phyloP scores from a whole-genome alignment of 1,140 invertebrate genomes.

The Onthophagus taurus region DNA sequence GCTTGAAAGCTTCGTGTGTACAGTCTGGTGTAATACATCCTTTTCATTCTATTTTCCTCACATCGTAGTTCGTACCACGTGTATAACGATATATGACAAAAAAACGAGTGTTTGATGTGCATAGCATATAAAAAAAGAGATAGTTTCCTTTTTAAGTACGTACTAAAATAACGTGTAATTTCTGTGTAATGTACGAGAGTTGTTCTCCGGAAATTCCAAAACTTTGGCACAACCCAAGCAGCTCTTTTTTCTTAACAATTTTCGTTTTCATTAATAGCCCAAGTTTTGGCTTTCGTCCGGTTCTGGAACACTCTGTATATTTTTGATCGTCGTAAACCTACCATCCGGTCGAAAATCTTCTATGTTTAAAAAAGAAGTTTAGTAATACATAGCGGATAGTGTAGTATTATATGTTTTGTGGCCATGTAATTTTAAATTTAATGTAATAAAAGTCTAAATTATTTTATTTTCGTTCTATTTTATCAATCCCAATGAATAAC shows the following conservation, averaged over 20 bases:
- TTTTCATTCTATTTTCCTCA: conserved; percentile 13
- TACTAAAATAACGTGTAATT: too few species aligned
- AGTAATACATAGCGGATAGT: conserved; percentile 22
- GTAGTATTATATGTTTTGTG: conserved; percentile 39
- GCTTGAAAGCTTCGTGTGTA: conserved; percentile 17
- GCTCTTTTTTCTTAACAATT: too few species aligned
- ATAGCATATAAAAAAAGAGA: too few species aligned
- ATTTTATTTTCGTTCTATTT: too few species aligned
- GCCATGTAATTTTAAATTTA: conserved; percentile 41
- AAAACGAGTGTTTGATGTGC: conserved; percentile 25
- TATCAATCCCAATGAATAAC: too few species aligned
- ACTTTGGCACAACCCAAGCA: too few species aligned
- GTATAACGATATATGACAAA: conserved; percentile 13
- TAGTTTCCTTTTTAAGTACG: too few species aligned
- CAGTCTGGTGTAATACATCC: conserved; percentile 18
- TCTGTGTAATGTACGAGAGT: neutral
- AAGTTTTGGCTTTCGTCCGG: too few species aligned
- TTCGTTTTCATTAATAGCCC: too few species aligned
- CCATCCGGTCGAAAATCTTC: neutral
- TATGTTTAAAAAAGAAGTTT: too few species aligned
- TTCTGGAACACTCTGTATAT: too few species aligned
- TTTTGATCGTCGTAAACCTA: conserved; percentile 7
- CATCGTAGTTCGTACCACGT: neutral
- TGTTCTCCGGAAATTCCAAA: too few species aligned
- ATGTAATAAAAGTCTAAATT: conserved; percentile 38